phyloP scores from a whole-genome alignment of 1,140 invertebrate genomes.

The Cyclargus thomasi region DNA sequence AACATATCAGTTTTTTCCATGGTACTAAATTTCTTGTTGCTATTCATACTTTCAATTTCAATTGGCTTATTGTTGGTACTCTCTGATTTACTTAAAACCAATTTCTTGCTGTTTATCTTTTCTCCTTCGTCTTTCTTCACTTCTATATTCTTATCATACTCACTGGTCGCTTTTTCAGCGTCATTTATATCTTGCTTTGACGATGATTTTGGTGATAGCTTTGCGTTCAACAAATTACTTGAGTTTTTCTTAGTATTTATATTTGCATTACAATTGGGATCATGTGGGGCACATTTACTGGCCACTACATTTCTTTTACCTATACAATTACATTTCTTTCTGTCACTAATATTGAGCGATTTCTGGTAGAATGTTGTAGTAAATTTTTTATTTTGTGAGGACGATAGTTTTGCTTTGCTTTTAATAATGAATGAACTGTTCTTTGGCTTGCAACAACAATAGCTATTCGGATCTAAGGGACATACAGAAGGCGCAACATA shows the following conservation, averaged over 20 bases:
- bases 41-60: too few relatives aligned
- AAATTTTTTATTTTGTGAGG: background rate
- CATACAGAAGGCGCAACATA: background rate
- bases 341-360: background rate
- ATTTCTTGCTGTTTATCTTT: background rate
- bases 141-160: background rate
- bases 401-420: background rate
- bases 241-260: background rate
- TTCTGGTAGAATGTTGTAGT: background rate
- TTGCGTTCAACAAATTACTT: background rate
- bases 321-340: background rate
- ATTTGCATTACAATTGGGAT: background rate
- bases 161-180: background rate
- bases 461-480: background rate
- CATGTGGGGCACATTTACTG: background rate
- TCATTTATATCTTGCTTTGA: background rate
- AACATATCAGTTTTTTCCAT: too few relatives aligned
- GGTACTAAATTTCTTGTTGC: too few relatives aligned
- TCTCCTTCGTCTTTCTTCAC: background rate
- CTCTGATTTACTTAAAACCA: background rate
- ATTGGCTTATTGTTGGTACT: background rate
- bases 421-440: background rate
- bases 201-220: background rate
- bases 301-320: background rate
- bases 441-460: background rate